Evolutionary conservation across 2,113 vertebrate species (phyloP).

Genomic region (Rhombomys opimus): DNA sequence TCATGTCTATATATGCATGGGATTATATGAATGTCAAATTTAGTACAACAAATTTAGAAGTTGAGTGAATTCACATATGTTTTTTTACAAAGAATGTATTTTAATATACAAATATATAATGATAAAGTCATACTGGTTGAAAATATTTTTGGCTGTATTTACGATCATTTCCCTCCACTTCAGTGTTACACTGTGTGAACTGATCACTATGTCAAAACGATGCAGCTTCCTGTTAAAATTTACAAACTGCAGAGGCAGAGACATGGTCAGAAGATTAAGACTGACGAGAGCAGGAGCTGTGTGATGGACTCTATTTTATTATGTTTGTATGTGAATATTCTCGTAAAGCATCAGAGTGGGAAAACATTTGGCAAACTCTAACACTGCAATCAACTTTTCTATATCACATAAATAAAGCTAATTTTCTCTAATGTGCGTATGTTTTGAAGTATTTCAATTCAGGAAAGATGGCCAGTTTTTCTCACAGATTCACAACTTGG

Average conservation of each 20-base stretch:
- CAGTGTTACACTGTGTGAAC: constrained; percentile 78
- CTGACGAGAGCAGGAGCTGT: constrained; percentile 77
- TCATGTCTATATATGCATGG: constrained; percentile 67
- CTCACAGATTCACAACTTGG: not conserved
- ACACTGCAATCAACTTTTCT: constrained; percentile 87
- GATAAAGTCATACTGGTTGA: constrained; percentile 73
- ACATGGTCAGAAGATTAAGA: constrained; percentile 79
- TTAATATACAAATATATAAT: constrained; percentile 84
- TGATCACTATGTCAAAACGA: constrained; percentile 75
- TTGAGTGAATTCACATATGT: constrained; percentile 68
- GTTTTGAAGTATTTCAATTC: constrained; percentile 73
- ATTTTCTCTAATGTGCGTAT: constrained; percentile 85
- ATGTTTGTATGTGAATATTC: constrained; percentile 88
- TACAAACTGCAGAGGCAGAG: constrained; percentile 48
- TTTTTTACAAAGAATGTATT: constrained; percentile 84
- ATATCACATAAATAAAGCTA: constrained; percentile 91
- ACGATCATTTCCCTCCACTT: constrained; percentile 68
- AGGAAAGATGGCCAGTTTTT: not conserved
- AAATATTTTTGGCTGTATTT: constrained; percentile 82
- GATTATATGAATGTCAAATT: constrained; percentile 77
- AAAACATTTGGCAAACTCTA: constrained; percentile 87
- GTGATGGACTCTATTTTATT: constrained; percentile 88
- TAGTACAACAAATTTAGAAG: constrained; percentile 74
- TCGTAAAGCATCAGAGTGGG: constrained; percentile 90
- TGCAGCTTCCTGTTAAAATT: constrained; percentile 75